Percentiles rank a stretch among this genome's conserved stretches.
These are phyloP conservation scores for Pseudococcus jackbeardsleyi DNA, from an alignment of 2,888 invertebrate genomes.

Conservation along the genomic window DNA sequence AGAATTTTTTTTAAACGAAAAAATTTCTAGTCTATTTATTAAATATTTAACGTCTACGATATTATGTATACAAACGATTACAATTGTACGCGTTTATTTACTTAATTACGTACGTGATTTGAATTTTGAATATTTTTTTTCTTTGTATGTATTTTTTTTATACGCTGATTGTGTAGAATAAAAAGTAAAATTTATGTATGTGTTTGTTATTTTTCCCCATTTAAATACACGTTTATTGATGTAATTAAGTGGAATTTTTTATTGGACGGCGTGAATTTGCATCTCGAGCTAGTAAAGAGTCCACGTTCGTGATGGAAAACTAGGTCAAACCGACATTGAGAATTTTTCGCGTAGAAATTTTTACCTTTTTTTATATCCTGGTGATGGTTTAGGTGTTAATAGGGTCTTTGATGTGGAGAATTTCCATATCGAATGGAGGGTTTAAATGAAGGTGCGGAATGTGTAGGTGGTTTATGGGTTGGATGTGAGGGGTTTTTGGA, in stretches of 20 bases:
- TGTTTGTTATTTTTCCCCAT: constrained; percentile 35
- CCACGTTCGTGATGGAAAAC: neutral
- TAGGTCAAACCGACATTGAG: neutral
- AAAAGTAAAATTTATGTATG: constrained; percentile 47
- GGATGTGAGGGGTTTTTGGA: neutral
- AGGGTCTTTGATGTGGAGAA: constrained; percentile 1
- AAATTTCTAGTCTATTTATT: constrained; percentile 49
- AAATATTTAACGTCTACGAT: constrained; percentile 33
- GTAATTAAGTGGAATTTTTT: constrained; percentile 36
- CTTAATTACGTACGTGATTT: constrained; percentile 45
- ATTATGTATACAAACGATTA: constrained; percentile 34
- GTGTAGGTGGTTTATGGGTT: neutral
- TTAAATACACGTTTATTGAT: constrained; percentile 55
- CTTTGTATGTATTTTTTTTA: constrained; percentile 6
- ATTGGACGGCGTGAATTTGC: neutral
- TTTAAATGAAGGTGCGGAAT: neutral
- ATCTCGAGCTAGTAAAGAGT: neutral
- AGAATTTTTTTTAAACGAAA: constrained; percentile 26
- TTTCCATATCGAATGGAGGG: neutral
- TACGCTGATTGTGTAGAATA: constrained; percentile 44
- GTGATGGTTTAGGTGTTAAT: neutral
- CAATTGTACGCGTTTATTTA: constrained; percentile 47
- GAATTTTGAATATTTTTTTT: constrained; percentile 20
- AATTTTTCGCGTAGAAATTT: neutral
- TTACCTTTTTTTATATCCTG: neutral